These are phyloP conservation scores for Eidolon helvum DNA, from an alignment of 2,113 vertebrate species.

Conservation along the genomic window DNA sequence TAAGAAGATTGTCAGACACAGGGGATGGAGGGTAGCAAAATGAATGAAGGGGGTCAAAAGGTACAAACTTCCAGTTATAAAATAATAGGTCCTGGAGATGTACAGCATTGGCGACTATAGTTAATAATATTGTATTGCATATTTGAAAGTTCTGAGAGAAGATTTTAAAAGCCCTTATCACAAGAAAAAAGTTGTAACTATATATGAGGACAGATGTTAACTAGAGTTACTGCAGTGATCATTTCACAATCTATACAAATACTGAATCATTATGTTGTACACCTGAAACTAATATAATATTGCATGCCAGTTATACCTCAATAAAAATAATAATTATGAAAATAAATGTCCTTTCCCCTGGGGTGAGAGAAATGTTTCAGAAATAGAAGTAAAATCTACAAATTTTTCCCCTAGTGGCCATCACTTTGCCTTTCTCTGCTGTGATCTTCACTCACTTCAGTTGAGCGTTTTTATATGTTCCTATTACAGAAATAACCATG, in stretches of 20 bases:
- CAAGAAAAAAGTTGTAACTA: neutral
- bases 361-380: neutral
- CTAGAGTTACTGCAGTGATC: neutral
- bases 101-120: neutral
- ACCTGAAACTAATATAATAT: neutral
- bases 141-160: neutral
- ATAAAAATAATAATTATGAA: neutral
- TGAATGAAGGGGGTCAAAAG: neutral
- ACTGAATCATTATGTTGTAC: neutral
- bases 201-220: neutral
- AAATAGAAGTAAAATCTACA: neutral
- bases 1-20: neutral
- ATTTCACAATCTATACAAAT: neutral
- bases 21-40: neutral
- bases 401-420: neutral
- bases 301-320: neutral
- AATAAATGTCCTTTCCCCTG: neutral
- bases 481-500: neutral
- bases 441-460: neutral
- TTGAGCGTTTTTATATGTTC: neutral
- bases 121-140: neutral
- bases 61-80: neutral
- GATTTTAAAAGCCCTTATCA: neutral
- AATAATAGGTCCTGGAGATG: neutral
- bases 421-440: neutral